These are phyloP conservation scores for Luidia sarsii DNA, from an alignment of 53 echinoderm and acorn worm species.

Conservation along the genomic window DNA sequence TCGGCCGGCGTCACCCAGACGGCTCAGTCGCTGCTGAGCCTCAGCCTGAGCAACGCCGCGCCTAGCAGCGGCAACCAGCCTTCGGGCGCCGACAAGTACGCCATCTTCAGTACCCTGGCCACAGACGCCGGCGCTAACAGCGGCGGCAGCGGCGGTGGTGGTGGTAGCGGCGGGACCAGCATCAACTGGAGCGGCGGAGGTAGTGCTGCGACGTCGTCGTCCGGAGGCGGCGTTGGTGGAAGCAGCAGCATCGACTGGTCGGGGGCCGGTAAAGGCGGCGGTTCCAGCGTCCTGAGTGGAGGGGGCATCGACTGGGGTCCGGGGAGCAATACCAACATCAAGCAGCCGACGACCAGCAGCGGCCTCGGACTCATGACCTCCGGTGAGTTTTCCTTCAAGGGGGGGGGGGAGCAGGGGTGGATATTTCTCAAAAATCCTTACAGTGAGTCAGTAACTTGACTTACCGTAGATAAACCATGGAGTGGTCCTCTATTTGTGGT, in stretches of 20 bases:
- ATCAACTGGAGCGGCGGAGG: constrained; percentile 55
- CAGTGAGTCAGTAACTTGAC: too few relatives aligned
- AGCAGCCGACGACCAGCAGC: constrained; percentile 44
- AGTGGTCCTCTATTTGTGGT: too few relatives aligned
- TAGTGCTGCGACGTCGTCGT: background rate
- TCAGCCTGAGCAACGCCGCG: constrained; percentile 35
- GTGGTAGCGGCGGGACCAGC: constrained; percentile 20
- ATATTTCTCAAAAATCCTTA: too few relatives aligned
- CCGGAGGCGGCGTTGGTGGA: too few relatives aligned
- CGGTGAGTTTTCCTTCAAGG: constrained; percentile 29
- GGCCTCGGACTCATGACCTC: constrained; percentile 20
- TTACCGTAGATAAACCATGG: too few relatives aligned
- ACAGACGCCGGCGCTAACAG: constrained; percentile 7
- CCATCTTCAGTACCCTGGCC: constrained; percentile 61
- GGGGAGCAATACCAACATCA: constrained; percentile 57
- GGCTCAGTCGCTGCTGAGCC: constrained; percentile 55
- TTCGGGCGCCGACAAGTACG: constrained; percentile 70
- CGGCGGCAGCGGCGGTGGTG: background rate
- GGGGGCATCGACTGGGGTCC: constrained; percentile 67
- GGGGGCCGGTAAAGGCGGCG: constrained; percentile 16
- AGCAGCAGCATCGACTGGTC: constrained; percentile 29
- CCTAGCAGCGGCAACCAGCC: background rate
- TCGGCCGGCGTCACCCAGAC: constrained; percentile 19
- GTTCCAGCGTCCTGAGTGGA: constrained; percentile 29
- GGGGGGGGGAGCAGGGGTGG: too few relatives aligned